Evolutionary conservation across 2,797 vertebrate genomes (phyloP).

Genomic region (Austrolebias charrua): DNA sequence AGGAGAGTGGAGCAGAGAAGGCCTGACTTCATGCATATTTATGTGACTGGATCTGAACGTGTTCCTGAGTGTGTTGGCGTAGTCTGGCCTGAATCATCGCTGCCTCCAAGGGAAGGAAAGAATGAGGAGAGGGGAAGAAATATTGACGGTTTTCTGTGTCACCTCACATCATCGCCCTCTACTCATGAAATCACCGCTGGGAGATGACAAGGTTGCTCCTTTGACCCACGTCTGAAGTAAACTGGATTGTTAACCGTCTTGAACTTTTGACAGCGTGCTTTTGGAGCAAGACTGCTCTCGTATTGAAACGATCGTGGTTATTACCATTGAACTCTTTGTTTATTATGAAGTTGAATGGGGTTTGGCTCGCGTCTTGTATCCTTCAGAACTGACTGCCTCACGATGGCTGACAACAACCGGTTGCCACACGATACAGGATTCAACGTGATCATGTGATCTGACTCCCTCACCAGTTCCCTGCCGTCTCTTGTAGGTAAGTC

Average conservation of each 20-base stretch:
- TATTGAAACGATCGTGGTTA: constrained; percentile 1
- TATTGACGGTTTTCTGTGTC: constrained; percentile 67
- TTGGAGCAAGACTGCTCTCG: background rate
- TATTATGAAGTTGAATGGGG: background rate
- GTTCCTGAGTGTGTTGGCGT: constrained; percentile 42
- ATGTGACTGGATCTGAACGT: constrained; percentile 48
- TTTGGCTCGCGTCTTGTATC: constrained; percentile 32
- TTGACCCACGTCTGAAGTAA: constrained; percentile 38
- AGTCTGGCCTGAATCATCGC: constrained; percentile 40
- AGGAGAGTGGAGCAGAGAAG: constrained; percentile 25
- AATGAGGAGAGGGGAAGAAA: constrained; percentile 30
- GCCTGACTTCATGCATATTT: constrained; percentile 57
- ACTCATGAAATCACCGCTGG: constrained; percentile 58
- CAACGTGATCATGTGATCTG: constrained; percentile 73
- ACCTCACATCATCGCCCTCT: constrained; percentile 56
- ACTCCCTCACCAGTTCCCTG: constrained; percentile 53
- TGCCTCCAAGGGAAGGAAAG: constrained; percentile 19
- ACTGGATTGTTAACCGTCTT: constrained; percentile 23
- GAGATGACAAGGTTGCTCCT: constrained; percentile 53
- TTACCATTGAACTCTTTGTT: background rate
- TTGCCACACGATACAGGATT: constrained; percentile 58
- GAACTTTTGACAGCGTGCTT: constrained; percentile 19
- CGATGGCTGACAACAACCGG: constrained; percentile 59
- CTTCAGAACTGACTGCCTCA: constrained; percentile 56
- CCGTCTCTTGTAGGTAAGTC: constrained; percentile 70